These are phyloP conservation scores for Sigmodon hispidus DNA, from an alignment of 2,113 vertebrate species.

Conservation along the genomic window DNA sequence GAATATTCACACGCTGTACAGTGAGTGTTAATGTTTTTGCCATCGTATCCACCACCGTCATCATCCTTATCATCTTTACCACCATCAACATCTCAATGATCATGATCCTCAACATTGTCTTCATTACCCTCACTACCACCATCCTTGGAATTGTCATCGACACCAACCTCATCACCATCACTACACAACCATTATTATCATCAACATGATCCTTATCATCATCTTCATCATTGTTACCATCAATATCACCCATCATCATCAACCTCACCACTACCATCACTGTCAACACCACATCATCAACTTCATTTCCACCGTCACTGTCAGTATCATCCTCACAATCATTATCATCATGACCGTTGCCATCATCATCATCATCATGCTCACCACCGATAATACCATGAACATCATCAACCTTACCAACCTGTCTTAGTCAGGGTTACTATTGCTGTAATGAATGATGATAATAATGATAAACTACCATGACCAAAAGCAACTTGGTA, in stretches of 20 bases:
- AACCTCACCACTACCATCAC: too few species aligned
- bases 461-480: too few species aligned
- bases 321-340: neutral
- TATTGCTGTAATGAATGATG: neutral
- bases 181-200: neutral
- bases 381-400: neutral
- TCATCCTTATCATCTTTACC: neutral
- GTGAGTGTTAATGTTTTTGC: too few species aligned
- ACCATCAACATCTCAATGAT: neutral
- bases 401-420: neutral
- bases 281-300: neutral
- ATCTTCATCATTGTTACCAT: neutral
- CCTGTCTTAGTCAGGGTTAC: neutral
- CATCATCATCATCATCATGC: neutral
- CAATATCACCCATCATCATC: neutral
- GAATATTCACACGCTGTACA: neutral
- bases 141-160: neutral
- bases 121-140: neutral
- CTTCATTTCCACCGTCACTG: neutral
- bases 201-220: neutral
- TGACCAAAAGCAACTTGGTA: neutral
- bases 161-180: neutral
- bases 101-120: rapidly evolving
- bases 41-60: neutral
- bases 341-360: neutral